Evolutionary conservation across 2,888 invertebrate genomes (phyloP).

Genomic region (Oxycera nigricornis): DNA sequence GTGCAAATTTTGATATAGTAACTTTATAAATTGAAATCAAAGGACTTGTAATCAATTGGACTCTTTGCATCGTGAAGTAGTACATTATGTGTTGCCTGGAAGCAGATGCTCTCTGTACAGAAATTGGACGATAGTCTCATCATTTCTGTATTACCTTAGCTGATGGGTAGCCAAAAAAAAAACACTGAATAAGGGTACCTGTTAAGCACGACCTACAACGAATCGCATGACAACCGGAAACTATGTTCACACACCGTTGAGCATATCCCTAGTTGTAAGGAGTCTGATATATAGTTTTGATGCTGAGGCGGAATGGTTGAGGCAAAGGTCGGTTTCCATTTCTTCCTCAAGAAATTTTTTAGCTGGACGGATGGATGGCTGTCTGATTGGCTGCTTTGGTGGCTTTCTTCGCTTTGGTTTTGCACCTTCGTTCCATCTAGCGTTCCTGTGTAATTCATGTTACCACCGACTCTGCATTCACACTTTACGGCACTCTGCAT

Average conservation of each 20-base stretch:
- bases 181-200: not conserved
- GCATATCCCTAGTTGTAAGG: not conserved
- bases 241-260: constrained; percentile 30
- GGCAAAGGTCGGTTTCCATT: constrained; percentile 15
- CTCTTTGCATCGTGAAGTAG: no score
- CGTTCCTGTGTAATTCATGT: constrained; percentile 16
- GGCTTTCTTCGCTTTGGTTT: not conserved
- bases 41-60: no score
- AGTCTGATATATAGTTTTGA: not conserved
- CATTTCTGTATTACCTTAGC: no score
- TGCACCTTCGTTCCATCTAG: constrained; percentile 13
- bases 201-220: not conserved
- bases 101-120: no score
- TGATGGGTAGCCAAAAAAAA: no score
- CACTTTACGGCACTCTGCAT: not conserved
- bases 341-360: not conserved
- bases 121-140: no score
- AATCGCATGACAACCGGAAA: constrained; percentile 7
- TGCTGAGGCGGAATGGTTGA: constrained; percentile 13
- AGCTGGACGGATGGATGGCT: constrained; percentile 1
- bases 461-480: constrained; percentile 13
- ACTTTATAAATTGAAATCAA: no score
- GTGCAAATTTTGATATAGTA: no score
- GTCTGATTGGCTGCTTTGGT: not conserved
- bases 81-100: no score